A percentile compares a stretch with the other conserved stretches of the same genome.
Evolutionary conservation across 2,113 vertebrate species (phyloP).

Genomic region (Loxodonta africana): DNA sequence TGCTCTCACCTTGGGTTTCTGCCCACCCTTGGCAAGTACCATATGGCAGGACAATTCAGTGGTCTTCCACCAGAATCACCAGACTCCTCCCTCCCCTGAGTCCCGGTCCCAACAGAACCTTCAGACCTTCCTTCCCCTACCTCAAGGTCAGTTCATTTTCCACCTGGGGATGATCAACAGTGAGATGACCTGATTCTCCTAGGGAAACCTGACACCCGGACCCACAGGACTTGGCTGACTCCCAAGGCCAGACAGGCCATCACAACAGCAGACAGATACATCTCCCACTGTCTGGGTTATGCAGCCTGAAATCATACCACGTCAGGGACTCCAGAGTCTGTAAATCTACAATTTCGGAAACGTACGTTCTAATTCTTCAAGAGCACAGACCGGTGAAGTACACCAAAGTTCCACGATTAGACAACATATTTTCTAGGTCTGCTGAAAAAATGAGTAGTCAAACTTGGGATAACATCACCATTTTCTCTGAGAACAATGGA

Average conservation of each 20-base stretch:
- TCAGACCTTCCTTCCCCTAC: neutral
- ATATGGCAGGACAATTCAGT: neutral
- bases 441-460: neutral
- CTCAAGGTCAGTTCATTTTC: no score
- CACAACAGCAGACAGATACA: neutral
- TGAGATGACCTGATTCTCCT: neutral
- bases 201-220: neutral
- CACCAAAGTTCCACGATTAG: neutral
- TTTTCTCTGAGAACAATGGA: neutral
- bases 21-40: neutral
- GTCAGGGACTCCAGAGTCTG: neutral
- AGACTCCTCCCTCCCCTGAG: neutral
- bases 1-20: neutral
- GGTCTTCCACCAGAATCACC: neutral
- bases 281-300: neutral
- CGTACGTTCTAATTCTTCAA: neutral
- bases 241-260: neutral
- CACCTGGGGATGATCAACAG: neutral
- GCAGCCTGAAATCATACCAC: neutral
- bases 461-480: neutral
- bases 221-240: neutral
- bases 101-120: neutral
- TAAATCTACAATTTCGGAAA: neutral
- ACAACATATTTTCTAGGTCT: neutral
- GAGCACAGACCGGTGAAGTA: neutral